Percentiles rank a stretch among this genome's conserved stretches.
Evolutionary conservation across 2,888 invertebrate species (phyloP).

Genomic region (Drosophila nigricruria): DNA sequence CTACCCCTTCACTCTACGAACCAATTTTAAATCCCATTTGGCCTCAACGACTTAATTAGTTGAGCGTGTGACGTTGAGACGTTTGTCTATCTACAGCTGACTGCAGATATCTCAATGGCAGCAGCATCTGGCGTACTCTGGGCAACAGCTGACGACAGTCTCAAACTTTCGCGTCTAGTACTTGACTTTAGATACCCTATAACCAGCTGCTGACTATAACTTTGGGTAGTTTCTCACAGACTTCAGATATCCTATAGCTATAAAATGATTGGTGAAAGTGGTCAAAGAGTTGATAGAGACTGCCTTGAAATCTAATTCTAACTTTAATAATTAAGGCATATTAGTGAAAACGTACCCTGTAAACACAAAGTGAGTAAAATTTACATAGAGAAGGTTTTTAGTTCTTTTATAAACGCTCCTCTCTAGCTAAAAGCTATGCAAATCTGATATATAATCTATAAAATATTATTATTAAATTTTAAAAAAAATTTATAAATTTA

Average conservation of each 20-base stretch:
- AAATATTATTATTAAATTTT: not conserved
- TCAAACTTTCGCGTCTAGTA: slow-evolving; percentile 80
- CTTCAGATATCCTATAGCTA: slow-evolving; percentile 15
- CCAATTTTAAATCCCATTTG: slow-evolving; percentile 47
- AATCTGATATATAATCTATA: not conserved
- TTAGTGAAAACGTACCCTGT: not conserved
- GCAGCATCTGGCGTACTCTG: slow-evolving; percentile 56
- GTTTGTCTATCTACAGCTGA: slow-evolving; percentile 49
- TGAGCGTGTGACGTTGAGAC: slow-evolving; percentile 37
- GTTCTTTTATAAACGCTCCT: not conserved
- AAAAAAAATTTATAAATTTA: not conserved
- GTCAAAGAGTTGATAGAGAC: not conserved
- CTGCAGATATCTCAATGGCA: slow-evolving; percentile 30
- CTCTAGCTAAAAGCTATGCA: not conserved
- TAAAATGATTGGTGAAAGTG: not conserved
- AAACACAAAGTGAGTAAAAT: not conserved
- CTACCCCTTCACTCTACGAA: slow-evolving; percentile 6
- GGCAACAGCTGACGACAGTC: slow-evolving; percentile 69
- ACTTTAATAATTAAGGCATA: not conserved
- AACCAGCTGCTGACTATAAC: slow-evolving; percentile 48
- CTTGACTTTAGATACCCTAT: slow-evolving; percentile 27
- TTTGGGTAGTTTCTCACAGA: slow-evolving; percentile 75
- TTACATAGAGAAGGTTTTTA: too few relatives aligned
- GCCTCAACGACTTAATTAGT: slow-evolving; percentile 67
- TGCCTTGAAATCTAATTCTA: not conserved